Conservation (phyloP, 2,797 vertebrate genomes). For the Dryobates pubescens region DNA sequence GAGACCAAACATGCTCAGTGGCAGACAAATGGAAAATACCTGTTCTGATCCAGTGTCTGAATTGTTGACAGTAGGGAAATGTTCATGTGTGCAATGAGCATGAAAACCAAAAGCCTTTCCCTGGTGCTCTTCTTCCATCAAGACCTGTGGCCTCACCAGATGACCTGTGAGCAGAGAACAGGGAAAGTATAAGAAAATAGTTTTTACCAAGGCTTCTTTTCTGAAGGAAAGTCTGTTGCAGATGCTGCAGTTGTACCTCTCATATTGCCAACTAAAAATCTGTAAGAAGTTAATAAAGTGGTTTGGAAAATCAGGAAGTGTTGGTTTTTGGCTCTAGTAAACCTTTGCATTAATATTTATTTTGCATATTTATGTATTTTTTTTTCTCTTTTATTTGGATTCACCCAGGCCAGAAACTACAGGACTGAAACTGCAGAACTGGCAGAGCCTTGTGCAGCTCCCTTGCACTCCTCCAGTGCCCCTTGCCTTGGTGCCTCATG, state of each 20-base stretch:
- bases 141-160: slow-evolving; percentile 19
- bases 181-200: not conserved
- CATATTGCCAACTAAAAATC: not conserved
- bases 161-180: not conserved
- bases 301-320: not conserved
- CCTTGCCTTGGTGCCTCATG: not conserved
- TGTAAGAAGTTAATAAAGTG: not conserved
- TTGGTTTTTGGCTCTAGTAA: not conserved
- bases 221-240: not conserved
- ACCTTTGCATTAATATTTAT: not conserved
- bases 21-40: slow-evolving; percentile 54
- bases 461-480: rapidly evolving
- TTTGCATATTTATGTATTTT: not conserved
- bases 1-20: not conserved
- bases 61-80: slow-evolving; percentile 53
- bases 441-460: rapidly evolving
- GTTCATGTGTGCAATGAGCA: not conserved
- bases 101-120: slow-evolving; percentile 41
- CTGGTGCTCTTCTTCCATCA: not conserved
- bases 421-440: not conserved
- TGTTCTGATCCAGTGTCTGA: not conserved
- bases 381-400: not conserved
- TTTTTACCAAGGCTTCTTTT: not conserved
- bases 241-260: not conserved
- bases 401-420: not conserved